Evolutionary conservation across 2,113 vertebrate genomes (phyloP).

Genomic region (Tyto alba): DNA sequence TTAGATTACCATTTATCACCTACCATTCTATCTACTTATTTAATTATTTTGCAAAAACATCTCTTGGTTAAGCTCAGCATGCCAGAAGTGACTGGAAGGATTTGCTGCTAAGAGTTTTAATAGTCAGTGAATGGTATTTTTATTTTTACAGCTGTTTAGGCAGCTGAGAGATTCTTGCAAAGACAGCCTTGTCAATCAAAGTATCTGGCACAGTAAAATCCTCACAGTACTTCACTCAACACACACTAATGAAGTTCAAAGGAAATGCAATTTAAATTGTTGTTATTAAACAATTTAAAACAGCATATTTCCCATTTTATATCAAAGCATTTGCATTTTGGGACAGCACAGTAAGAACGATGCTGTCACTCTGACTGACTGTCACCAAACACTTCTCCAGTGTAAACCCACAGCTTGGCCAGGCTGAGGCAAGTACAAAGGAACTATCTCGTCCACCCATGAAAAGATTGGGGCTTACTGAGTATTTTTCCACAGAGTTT

Average conservation of each 20-base stretch:
- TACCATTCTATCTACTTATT: background rate
- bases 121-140: background rate
- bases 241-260: background rate
- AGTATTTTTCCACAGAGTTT: background rate
- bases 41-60: background rate
- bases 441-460: background rate
- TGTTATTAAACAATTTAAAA: background rate
- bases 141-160: constrained; percentile 52
- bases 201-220: background rate
- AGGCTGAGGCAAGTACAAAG: background rate
- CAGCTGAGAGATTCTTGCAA: background rate
- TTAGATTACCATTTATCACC: background rate
- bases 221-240: background rate
- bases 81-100: background rate
- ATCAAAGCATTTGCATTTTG: background rate
- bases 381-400: background rate
- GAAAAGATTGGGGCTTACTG: background rate
- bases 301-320: background rate
- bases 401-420: background rate
- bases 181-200: background rate
- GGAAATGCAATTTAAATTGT: background rate
- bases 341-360: background rate
- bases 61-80: background rate
- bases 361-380: background rate
- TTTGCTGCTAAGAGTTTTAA: background rate